Conservation (phyloP, 2,113 vertebrate species). For the Chroicocephalus ridibundus region DNA sequence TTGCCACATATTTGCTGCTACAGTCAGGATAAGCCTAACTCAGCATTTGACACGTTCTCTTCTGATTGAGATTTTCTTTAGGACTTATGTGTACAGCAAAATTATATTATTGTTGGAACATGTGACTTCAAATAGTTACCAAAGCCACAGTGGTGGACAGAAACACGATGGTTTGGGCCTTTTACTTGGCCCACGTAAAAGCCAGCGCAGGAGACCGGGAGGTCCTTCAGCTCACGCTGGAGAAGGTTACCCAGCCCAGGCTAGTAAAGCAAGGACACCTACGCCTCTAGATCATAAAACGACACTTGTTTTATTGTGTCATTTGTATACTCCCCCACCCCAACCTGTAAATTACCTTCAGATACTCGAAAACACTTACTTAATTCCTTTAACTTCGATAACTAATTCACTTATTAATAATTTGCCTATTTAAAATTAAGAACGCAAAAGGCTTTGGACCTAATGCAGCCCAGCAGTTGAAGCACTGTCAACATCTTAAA, state of each 20-base stretch:
- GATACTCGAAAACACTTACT: background rate
- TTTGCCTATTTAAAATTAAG: background rate
- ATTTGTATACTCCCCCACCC: too few species aligned
- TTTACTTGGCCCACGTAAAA: background rate
- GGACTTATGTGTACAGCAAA: background rate
- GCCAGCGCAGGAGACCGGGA: background rate
- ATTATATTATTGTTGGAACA: background rate
- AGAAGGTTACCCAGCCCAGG: background rate
- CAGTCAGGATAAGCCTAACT: background rate
- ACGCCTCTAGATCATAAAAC: fast-evolving
- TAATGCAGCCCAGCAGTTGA: background rate
- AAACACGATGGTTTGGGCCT: background rate
- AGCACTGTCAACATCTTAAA: background rate
- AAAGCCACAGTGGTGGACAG: background rate
- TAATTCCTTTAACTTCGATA: background rate
- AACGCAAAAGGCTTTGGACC: background rate
- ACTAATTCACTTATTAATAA: background rate
- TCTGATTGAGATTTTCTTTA: background rate
- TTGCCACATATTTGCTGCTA: background rate
- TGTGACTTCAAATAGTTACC: background rate
- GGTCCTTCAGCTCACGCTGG: background rate
- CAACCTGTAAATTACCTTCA: background rate
- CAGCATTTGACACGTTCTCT: background rate
- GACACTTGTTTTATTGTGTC: background rate
- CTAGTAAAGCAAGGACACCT: background rate